Conservation (phyloP, 2,797 vertebrate species). For the Chiroxiphia lanceolata region DNA sequence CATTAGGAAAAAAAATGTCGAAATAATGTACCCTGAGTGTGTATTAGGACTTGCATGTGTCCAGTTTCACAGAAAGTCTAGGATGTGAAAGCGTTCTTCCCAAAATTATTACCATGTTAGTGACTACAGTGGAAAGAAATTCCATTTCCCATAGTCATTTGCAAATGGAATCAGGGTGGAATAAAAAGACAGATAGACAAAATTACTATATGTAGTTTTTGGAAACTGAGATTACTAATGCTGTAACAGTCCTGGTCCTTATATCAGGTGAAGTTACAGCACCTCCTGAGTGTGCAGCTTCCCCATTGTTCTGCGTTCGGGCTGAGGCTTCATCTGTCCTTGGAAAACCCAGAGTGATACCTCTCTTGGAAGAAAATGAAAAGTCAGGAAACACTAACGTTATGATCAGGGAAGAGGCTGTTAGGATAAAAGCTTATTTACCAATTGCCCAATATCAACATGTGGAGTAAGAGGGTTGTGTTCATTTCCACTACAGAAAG, state of each 20-base stretch:
- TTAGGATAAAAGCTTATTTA: background rate
- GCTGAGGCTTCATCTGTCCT: background rate
- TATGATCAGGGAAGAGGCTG: background rate
- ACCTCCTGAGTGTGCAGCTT: background rate
- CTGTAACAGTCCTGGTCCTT: background rate
- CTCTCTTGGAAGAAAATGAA: background rate
- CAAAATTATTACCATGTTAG: background rate
- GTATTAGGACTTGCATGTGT: background rate
- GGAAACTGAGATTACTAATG: background rate
- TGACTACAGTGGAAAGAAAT: background rate
- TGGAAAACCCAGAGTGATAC: background rate
- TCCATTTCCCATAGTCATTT: accelerated
- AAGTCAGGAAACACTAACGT: background rate
- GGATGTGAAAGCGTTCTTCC: background rate
- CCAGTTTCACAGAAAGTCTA: background rate
- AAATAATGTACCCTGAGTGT: background rate
- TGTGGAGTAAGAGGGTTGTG: background rate
- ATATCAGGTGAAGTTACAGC: background rate
- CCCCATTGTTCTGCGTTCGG: background rate
- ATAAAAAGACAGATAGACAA: background rate
- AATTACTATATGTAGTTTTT: background rate
- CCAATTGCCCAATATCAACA: background rate
- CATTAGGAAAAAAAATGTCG: background rate
- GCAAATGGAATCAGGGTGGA: background rate
- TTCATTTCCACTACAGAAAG: background rate